Base-by-base conservation (phyloP, 2,888 invertebrate species). In the Oegoconia quadripuncta region DNA sequence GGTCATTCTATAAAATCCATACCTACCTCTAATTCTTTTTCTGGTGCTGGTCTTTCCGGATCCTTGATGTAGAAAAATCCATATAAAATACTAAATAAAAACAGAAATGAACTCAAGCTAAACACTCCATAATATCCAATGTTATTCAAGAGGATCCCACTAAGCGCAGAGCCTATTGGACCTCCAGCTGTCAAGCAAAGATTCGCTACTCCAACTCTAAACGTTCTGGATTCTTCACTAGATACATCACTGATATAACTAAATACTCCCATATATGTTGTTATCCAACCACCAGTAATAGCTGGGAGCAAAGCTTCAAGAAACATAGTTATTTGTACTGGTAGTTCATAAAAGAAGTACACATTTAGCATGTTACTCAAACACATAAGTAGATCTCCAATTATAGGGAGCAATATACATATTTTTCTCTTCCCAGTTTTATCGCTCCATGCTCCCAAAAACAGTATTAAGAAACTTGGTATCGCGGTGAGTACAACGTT, bases 361-460 rank as follows among this genome's bases (percentile, higher is more conserved):
- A 86, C 84, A 40, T 89, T 89, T 0, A 89, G 33, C 8, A 90
- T 77, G 17, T 89, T 79, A 34, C 89, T 88, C 2, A 88, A 37
- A 42, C 80, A 82, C 51, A 80, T 81, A 0, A 88, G 42, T 1
- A 90, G 51, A 43, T 90, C 90, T 3, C 90, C 90, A 3, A 86
- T 43, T 2, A 90, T 77, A 0, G 91, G 90, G 2, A 89, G 52
- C 1, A 91, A 52, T 44, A 91, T 89, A 39, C 89, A 90, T 3
- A 89, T 84, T 52, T 90, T 90, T 26, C 90, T 70, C 29, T 87
- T 79, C 2, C 89, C 87, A 3, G 88, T 88, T 31, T 88, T 76
- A 48, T 91, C 91, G 41, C 90, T 90, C 91, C 91, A 91, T 0
- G 90, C 89, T 3, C 91, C 91, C 17, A 90, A 54, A 39, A 91